Conservation (phyloP, 2,888 invertebrate species). For the Acleris literana region DNA sequence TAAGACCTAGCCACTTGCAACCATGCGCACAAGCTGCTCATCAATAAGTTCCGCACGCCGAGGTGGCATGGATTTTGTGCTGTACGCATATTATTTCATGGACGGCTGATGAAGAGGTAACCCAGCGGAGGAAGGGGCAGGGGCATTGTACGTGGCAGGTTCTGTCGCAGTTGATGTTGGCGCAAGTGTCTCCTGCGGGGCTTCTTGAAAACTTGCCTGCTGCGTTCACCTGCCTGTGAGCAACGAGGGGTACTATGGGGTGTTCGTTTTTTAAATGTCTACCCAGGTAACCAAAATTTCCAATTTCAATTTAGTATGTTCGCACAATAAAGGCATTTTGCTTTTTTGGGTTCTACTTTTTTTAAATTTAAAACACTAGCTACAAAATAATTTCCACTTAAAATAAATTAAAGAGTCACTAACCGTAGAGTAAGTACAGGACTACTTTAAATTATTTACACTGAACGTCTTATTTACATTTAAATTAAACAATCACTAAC, state of each 20-base stretch:
- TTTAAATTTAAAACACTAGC: too few relatives aligned
- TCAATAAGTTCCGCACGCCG: slow-evolving; percentile 17
- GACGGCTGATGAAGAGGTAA: not conserved
- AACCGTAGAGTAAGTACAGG: too few relatives aligned
- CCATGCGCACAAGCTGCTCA: slow-evolving; percentile 28
- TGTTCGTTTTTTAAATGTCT: slow-evolving; percentile 35
- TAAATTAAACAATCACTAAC: too few relatives aligned
- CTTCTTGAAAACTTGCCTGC: not conserved
- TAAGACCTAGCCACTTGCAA: slow-evolving; percentile 30
- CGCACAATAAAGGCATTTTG: slow-evolving; percentile 28
- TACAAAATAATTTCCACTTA: too few relatives aligned
- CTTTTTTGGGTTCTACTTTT: slow-evolving; percentile 21
- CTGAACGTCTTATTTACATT: too few relatives aligned
- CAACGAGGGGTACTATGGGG: slow-evolving; percentile 20
- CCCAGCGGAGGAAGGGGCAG: not conserved
- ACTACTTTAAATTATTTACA: too few relatives aligned
- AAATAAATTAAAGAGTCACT: too few relatives aligned
- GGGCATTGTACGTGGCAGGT: not conserved
- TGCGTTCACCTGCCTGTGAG: slow-evolving; percentile 2
- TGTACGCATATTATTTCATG: not conserved
- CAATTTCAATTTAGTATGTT: slow-evolving; percentile 7
- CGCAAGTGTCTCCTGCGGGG: not conserved
- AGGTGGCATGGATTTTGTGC: slow-evolving; percentile 16
- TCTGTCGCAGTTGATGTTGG: not conserved
- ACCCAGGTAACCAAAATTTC: slow-evolving; percentile 32